phyloP scores from a whole-genome alignment of 1,140 invertebrate species.

The Dreissena rostriformis region DNA sequence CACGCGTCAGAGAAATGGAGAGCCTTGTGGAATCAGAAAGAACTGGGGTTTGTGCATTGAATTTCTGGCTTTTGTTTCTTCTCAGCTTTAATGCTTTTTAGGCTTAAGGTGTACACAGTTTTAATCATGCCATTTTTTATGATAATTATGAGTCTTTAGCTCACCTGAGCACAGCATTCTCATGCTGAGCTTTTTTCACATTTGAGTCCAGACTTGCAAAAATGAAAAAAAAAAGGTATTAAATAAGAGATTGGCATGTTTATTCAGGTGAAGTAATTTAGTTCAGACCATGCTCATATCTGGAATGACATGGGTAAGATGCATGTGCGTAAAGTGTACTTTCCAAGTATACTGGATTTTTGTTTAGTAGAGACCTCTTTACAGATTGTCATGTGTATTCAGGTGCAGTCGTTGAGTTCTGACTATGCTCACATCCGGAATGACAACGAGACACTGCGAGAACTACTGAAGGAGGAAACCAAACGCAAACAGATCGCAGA shows the following conservation, averaged over 20 bases:
- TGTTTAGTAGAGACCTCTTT: not conserved
- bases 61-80: no score
- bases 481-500: constrained; percentile 46
- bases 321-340: not conserved
- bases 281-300: not conserved
- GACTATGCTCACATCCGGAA: constrained; percentile 50
- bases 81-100: no score
- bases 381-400: not conserved
- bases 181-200: no score
- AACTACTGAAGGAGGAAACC: constrained; percentile 61
- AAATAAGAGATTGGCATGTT: not conserved
- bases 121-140: no score
- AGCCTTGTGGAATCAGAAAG: constrained; percentile 65
- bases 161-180: no score
- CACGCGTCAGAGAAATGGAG: constrained; percentile 70
- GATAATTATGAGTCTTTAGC: no score
- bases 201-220: no score
- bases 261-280: not conserved
- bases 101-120: no score
- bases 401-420: constrained; percentile 58
- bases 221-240: no score
- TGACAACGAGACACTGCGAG: constrained; percentile 61
- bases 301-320: not conserved
- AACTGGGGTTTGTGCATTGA: constrained; percentile 50
- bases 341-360: not conserved